Conservation (phyloP, 2,888 invertebrate genomes). For the Nemurella pictetii region DNA sequence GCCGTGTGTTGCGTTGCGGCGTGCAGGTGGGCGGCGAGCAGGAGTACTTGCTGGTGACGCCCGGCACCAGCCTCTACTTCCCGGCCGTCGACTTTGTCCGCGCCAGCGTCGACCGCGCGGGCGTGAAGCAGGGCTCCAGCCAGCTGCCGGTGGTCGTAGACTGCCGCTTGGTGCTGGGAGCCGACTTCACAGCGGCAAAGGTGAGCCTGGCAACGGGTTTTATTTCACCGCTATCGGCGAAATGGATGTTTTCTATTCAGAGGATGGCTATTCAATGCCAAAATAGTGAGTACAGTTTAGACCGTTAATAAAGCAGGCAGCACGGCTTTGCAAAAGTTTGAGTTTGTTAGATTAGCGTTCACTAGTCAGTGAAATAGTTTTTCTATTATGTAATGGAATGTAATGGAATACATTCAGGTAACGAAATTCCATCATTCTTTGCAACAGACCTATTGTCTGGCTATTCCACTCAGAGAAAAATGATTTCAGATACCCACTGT, state of each 20-base stretch:
- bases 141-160: constrained; percentile 80
- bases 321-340: not conserved
- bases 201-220: constrained; percentile 44
- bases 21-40: constrained; percentile 67
- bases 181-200: constrained; percentile 84
- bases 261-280: too few species aligned
- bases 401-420: too few species aligned
- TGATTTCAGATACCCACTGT: too few species aligned
- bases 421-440: too few species aligned
- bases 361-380: too few species aligned
- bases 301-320: not conserved
- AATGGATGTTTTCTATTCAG: too few species aligned
- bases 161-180: constrained; percentile 75
- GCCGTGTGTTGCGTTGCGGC: not conserved
- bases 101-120: constrained; percentile 74
- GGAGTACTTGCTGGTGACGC: constrained; percentile 75
- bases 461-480: too few species aligned
- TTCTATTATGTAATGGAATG: too few species aligned
- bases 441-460: too few species aligned
- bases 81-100: constrained; percentile 83
- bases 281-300: too few species aligned
- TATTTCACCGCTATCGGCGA: not conserved
- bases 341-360: too few species aligned
- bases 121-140: constrained; percentile 68
- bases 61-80: constrained; percentile 80